phyloP scores from a whole-genome alignment of 2,888 invertebrate genomes.

The Rhimphoctona megacephalus region DNA sequence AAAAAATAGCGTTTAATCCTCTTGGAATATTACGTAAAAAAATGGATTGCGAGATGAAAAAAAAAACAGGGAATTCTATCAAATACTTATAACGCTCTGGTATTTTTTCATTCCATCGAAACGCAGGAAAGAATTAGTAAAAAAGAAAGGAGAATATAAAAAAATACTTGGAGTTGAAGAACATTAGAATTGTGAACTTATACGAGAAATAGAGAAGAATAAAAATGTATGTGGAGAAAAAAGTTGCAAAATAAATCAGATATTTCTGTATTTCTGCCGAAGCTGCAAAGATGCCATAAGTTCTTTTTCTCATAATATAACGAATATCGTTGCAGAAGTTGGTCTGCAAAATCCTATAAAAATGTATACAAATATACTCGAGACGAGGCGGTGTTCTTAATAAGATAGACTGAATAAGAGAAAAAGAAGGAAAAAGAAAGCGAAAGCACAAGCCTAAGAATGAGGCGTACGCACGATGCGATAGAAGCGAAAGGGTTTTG shows the following conservation, averaged over 20 bases:
- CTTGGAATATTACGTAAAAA: background rate
- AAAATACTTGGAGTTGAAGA: background rate
- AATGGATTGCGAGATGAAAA: background rate
- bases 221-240: background rate
- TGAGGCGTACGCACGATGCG: slow-evolving; percentile 16
- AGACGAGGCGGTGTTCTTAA: background rate
- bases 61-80: background rate
- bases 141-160: background rate
- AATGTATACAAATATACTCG: slow-evolving; percentile 14
- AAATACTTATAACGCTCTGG: background rate
- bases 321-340: background rate
- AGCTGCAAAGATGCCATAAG: background rate
- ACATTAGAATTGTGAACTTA: background rate
- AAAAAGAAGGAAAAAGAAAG: background rate
- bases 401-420: slow-evolving; percentile 2
- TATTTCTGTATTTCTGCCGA: background rate
- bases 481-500: slow-evolving; percentile 39
- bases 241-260: background rate
- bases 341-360: background rate
- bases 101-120: background rate
- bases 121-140: background rate
- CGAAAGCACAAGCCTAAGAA: slow-evolving; percentile 5
- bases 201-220: background rate
- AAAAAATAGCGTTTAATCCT: no score
- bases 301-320: background rate